Percentiles rank a stretch among this genome's conserved stretches.
phyloP scores from a whole-genome alignment of 2,797 vertebrate genomes.

The Nyctalus aviator region DNA sequence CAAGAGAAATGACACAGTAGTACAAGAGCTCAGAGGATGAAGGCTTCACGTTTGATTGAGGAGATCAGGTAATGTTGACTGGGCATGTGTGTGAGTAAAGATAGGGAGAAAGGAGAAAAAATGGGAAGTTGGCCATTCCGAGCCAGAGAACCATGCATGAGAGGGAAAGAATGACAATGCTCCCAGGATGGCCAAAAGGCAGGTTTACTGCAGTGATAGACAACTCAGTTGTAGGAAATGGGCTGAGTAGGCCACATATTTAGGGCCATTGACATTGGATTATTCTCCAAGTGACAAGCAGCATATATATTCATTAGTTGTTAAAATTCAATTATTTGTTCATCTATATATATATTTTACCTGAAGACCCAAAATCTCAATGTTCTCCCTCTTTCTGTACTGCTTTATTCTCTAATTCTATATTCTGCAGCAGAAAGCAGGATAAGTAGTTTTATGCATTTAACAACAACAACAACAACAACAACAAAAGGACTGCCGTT shows the following conservation, averaged over 20 bases:
- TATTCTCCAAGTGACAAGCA: neutral
- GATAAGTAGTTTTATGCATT: neutral
- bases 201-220: neutral
- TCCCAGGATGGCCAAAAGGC: neutral
- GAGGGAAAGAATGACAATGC: neutral
- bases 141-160: neutral
- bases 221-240: neutral
- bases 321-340: neutral
- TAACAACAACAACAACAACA: neutral
- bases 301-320: neutral
- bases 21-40: neutral
- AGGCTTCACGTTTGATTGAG: neutral
- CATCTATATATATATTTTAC: neutral
- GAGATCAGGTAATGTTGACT: rapidly evolving
- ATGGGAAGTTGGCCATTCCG: neutral
- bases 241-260: neutral
- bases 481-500: neutral
- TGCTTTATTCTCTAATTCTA: neutral
- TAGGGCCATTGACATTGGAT: neutral
- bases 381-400: neutral
- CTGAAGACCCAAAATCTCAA: neutral
- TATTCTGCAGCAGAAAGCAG: neutral
- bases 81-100: neutral
- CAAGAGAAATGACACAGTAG: neutral
- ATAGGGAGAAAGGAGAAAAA: neutral